Evolutionary conservation across 2,797 vertebrate genomes (phyloP), one percentile per base, ranked within the genome.

Genomic region (Coccyzus lansbergi): DNA sequence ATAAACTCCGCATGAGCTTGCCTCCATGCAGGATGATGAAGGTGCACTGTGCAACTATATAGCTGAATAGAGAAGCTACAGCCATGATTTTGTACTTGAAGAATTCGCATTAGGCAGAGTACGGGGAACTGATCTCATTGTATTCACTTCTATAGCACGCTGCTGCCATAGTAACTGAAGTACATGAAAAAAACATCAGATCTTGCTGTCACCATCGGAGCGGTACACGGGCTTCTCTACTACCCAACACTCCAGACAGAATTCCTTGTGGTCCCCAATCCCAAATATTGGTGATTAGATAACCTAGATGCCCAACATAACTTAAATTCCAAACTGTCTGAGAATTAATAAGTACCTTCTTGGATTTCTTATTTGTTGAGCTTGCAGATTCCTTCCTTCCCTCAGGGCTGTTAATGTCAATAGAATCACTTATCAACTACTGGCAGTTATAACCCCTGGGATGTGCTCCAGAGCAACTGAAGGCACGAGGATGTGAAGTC

Each of bases 91-190:
- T 69, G 31, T 69, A 81, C 65, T 79, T 65, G 34, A 88, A 88
- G 58, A 71, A 88, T 52, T 51, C 1, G 0, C 80, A 81, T 78
- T 58, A 93, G 52, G 63, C 63, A 80, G 74, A 86, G 56, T 79
- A 95, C 83, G 69, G 93, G 62, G 65, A 91, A 86, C 63, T 70
- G 70, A 91, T 82, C 48, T 79, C 67, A 29, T 38, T 81, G 53
- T 49, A 46, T 59, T 90, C 49, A 13, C 40, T 75, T 40, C 63
- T 78, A 33, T 14, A 90, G 67, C 82, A 56, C 13, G 55, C 63
- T 84, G 94, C 56, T 91, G 91, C 92, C 85, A 91, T 91, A 79
- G 94, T 89, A 95, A 94, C 96, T 59, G 4, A 82, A 88, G 63
- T 67, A 82, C 67, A 78, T 76, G 85, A 71, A 58, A 58, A 58